Evolutionary conservation across 2,888 invertebrate species (phyloP).

Genomic region (Hedya salicella): DNA sequence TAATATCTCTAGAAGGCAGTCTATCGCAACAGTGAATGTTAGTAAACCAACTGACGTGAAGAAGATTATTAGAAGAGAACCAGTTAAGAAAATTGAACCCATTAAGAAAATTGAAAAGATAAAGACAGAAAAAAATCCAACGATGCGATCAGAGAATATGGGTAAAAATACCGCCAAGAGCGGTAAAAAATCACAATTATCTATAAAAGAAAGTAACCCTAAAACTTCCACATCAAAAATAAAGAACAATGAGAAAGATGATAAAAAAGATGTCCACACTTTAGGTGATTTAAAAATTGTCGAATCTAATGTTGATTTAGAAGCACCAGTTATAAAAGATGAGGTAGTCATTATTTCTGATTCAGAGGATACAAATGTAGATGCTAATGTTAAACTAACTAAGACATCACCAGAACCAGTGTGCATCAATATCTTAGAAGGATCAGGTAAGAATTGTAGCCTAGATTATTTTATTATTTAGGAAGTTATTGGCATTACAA

Average conservation of each 20-base stretch:
- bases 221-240: conserved; percentile 14
- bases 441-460: conserved; percentile 4
- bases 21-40: conserved; percentile 24
- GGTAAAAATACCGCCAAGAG: conserved; percentile 20
- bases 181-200: background rate
- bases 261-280: conserved; percentile 1
- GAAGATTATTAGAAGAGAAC: conserved; percentile 30
- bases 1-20: conserved; percentile 20
- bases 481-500: too few relatives aligned
- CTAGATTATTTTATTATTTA: too few relatives aligned
- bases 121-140: conserved; percentile 20
- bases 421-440: background rate
- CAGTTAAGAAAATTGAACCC: conserved; percentile 27
- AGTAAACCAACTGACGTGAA: conserved; percentile 20
- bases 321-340: background rate
- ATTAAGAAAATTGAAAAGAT: conserved; percentile 28
- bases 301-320: background rate
- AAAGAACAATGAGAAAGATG: conserved; percentile 8
- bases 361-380: background rate
- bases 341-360: background rate
- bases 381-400: background rate
- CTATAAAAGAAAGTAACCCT: conserved; percentile 6
- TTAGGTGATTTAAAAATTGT: background rate
- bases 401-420: background rate
- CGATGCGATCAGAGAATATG: conserved; percentile 33